Evolutionary conservation across 2,888 invertebrate genomes (phyloP), one percentile per base, ranked within the genome.

Genomic region (Ceraclea dissimilis): DNA sequence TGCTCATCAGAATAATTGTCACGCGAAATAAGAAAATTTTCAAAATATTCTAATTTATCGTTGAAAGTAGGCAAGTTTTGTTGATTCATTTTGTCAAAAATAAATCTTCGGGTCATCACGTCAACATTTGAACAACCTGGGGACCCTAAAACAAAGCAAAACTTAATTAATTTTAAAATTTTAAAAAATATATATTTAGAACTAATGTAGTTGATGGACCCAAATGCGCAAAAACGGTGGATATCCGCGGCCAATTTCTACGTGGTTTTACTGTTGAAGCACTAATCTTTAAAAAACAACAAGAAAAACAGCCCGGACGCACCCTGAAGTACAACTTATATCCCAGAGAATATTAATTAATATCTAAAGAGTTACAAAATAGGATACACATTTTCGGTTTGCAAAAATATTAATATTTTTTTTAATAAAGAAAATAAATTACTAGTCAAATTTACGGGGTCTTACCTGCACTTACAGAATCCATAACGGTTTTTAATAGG

Each of bases 21-120:
- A 43, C 43, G 17, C 43, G 43, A 43, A 13, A 43, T 13, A 43
- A 43, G 43, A 17, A 43, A 43, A 17, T 43, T 43, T 43, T 43
- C 43, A 43, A 43, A 16, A 43, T 16, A 43, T 43, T 43, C 43
- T 17, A 43, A 43, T 43, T 43, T 43, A 43, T 43, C 43, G 43
- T 43, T 43, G 43, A 43, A 43, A 43, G 43, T 43, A 43, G 43
- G 43, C 43, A 43, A 43, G 43, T 43, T 43, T 43, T 43, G 43
- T 43, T 17, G 43, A 16, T 26, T 26, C 26, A 26, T 26, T 26
- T 26, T 43, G 17, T 17, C 43, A 43, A 43, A 43, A 13, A 43
- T 43, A 43, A 16, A 43, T 17, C 43, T 43, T 43, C 43, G 43
- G 43, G 43, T 43, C 43, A 43, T 17, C 17, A 17, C 17, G 43